These are phyloP conservation scores for Rhinolophus ferrumequinum DNA, from an alignment of 2,113 vertebrate species.

Conservation along the genomic window DNA sequence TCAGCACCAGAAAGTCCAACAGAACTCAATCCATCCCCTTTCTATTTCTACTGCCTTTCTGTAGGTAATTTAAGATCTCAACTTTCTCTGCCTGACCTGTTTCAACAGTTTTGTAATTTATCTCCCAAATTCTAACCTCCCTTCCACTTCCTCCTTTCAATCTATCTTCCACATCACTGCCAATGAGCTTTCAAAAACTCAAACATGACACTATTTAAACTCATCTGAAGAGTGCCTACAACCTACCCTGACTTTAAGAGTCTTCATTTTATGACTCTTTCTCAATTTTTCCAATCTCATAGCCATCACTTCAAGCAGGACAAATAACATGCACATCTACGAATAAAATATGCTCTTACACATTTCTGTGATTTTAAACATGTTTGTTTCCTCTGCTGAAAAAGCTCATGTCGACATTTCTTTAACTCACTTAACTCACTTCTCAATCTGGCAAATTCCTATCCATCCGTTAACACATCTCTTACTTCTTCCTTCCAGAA, in stretches of 20 bases:
- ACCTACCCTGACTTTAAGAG: background rate
- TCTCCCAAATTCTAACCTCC: background rate
- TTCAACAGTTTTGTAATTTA: conserved; percentile 13
- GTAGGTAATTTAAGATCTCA: background rate
- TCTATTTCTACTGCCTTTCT: conserved; percentile 21
- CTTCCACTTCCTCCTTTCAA: background rate
- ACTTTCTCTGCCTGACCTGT: background rate
- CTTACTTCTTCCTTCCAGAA: background rate
- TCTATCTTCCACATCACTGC: background rate
- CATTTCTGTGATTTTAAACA: conserved; percentile 36
- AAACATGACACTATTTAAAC: conserved; percentile 38
- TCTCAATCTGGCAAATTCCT: conserved; percentile 8
- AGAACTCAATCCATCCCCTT: background rate
- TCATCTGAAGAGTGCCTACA: background rate
- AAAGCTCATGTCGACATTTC: background rate
- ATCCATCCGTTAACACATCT: conserved; percentile 9
- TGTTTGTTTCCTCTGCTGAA: conserved; percentile 14
- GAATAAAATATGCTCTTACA: conserved; percentile 39
- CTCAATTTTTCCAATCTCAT: conserved; percentile 27
- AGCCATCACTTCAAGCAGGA: conserved; percentile 3
- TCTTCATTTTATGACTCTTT: conserved; percentile 28
- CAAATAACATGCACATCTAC: background rate
- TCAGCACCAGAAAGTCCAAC: background rate
- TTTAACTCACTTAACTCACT: background rate
- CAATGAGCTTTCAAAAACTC: conserved; percentile 11